phyloP scores from a whole-genome alignment of 2,113 vertebrate genomes.

The Urocolius indicus region DNA sequence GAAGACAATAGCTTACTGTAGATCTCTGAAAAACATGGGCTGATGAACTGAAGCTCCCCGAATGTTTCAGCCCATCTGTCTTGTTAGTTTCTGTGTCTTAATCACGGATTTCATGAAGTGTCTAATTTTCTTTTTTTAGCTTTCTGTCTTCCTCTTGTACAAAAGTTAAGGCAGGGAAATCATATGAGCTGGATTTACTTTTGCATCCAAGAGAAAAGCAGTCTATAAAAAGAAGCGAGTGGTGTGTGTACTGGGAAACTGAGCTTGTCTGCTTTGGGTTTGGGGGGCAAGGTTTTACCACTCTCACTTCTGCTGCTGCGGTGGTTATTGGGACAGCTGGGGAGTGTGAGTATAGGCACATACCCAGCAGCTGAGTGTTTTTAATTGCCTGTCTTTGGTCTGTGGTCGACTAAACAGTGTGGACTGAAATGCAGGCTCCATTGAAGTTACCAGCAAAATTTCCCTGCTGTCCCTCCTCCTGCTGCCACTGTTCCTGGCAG shows the following conservation, averaged over 20 bases:
- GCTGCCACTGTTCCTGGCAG: not conserved
- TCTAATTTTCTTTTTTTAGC: slow-evolving; percentile 72
- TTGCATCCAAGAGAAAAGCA: not conserved
- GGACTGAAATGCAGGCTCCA: not conserved
- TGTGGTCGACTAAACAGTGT: not conserved
- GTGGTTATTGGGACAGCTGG: not conserved
- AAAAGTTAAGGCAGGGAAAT: slow-evolving; percentile 68
- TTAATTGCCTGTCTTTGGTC: not conserved
- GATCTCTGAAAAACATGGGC: slow-evolving; percentile 14
- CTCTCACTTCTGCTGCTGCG: not conserved
- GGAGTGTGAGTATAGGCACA: not conserved
- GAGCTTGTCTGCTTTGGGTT: not conserved
- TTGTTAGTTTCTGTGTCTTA: slow-evolving; percentile 72
- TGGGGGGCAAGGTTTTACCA: not conserved
- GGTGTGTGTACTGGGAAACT: slow-evolving; percentile 7
- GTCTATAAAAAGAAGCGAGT: slow-evolving; percentile 50
- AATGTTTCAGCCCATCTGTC: slow-evolving; percentile 71
- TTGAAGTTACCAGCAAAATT: slow-evolving; percentile 7
- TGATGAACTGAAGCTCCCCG: slow-evolving; percentile 28
- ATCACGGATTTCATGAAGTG: slow-evolving; percentile 68
- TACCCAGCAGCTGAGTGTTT: not conserved
- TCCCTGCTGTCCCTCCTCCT: not conserved
- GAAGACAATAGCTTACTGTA: slow-evolving; percentile 33
- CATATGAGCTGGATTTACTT: slow-evolving; percentile 60
- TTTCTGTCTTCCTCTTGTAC: slow-evolving; percentile 66